phyloP scores from a whole-genome alignment of 2,888 invertebrate species.

The Xanthorhoe designata region DNA sequence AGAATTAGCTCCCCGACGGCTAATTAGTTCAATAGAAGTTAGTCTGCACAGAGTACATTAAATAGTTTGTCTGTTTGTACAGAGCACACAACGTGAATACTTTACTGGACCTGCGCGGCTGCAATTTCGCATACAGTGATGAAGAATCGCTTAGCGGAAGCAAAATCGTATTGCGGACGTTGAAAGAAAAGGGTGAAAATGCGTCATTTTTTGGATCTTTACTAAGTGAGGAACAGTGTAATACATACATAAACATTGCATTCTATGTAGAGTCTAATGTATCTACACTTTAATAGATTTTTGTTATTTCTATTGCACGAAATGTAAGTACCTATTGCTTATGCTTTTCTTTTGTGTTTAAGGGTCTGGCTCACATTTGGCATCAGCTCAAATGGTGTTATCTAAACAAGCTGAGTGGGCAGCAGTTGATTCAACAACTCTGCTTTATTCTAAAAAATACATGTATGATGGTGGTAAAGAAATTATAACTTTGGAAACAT shows the following conservation, averaged over 20 bases:
- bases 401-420: conserved; percentile 87
- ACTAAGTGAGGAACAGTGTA: conserved; percentile 70
- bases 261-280: too few relatives aligned
- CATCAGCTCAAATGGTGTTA: conserved; percentile 87
- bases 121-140: conserved; percentile 83
- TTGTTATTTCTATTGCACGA: too few relatives aligned
- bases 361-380: conserved; percentile 87
- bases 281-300: not conserved
- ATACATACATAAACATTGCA: not conserved
- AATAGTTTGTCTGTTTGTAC: conserved; percentile 50
- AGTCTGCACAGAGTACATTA: too few relatives aligned
- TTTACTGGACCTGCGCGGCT: conserved; percentile 84
- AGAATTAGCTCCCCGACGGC: conserved; percentile 61
- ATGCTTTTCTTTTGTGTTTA: conserved; percentile 21
- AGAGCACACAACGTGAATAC: conserved; percentile 85
- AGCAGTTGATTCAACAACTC: conserved; percentile 87
- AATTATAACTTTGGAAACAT: conserved; percentile 84
- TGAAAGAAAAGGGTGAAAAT: conserved; percentile 86
- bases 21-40: conserved; percentile 50
- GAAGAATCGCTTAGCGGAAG: conserved; percentile 85
- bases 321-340: too few relatives aligned
- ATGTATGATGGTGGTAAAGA: conserved; percentile 86
- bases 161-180: conserved; percentile 79
- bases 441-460: conserved; percentile 81
- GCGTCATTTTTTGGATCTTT: conserved; percentile 86